phyloP scores from a whole-genome alignment of 2,113 vertebrate genomes.

The Irena cyanogastra region DNA sequence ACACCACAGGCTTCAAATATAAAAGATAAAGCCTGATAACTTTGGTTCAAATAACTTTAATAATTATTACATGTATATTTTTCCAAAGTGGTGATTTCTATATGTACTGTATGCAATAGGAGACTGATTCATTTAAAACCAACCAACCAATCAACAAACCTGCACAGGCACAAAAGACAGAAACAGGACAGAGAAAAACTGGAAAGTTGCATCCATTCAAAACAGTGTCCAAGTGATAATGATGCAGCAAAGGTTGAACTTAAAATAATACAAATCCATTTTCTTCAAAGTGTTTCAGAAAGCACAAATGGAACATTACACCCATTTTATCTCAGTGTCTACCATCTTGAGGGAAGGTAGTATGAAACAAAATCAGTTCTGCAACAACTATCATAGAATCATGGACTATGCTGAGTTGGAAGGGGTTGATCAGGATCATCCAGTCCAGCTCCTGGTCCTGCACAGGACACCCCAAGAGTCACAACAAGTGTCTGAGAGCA shows the following conservation, averaged over 20 bases:
- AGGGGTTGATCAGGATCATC: background rate
- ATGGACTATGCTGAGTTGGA: background rate
- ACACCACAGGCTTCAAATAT: constrained; percentile 54
- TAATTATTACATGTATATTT: constrained; percentile 48
- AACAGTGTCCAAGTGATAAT: background rate
- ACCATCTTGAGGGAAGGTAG: constrained; percentile 41
- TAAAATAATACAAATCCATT: background rate
- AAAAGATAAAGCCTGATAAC: constrained; percentile 63
- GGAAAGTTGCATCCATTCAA: constrained; percentile 28
- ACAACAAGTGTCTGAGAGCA: background rate
- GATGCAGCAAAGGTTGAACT: background rate
- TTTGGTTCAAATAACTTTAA: constrained; percentile 75
- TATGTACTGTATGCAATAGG: constrained; percentile 27
- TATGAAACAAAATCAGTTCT: constrained; percentile 29
- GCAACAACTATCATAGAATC: background rate
- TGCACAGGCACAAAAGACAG: constrained; percentile 58
- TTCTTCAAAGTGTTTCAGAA: constrained; percentile 28
- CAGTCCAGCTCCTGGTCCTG: background rate
- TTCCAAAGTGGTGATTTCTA: constrained; percentile 20
- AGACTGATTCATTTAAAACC: constrained; percentile 29
- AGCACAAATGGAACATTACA: constrained; percentile 36
- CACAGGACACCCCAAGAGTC: background rate
- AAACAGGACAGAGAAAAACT: background rate
- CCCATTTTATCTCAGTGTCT: constrained; percentile 26
- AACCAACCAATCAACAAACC: background rate